A percentile compares a stretch with the other conserved stretches of the same genome.
Evolutionary conservation across 2,797 vertebrate species (phyloP).

Genomic region (Enteromius anoplus): DNA sequence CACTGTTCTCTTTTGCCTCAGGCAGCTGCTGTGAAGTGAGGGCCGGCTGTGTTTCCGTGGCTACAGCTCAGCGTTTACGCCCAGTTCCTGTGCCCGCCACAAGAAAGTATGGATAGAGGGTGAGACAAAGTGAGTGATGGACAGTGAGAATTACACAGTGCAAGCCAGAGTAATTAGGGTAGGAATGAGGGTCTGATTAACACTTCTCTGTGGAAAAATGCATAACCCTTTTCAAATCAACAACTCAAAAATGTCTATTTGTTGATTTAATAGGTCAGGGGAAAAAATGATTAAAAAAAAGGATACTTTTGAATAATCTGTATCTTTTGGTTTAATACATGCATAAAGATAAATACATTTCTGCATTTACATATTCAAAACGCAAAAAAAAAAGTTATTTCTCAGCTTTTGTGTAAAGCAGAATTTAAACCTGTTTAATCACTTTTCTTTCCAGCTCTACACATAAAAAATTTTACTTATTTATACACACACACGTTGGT

Average conservation of each 20-base stretch:
- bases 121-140: conserved; percentile 47
- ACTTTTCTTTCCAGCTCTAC: too few species aligned
- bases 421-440: too few species aligned
- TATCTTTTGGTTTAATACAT: too few species aligned
- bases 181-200: conserved; percentile 13
- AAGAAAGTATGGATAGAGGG: conserved; percentile 68
- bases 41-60: conserved; percentile 68
- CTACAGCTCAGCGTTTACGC: conserved; percentile 63
- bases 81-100: conserved; percentile 73
- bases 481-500: too few species aligned
- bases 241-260: not conserved
- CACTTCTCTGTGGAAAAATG: conserved; percentile 6
- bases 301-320: too few species aligned
- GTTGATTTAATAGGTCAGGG: not conserved
- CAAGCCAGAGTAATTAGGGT: conserved; percentile 22
- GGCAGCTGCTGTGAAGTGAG: conserved; percentile 71
- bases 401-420: not conserved
- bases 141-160: conserved; percentile 38
- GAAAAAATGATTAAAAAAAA: not conserved
- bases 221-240: conserved; percentile 2
- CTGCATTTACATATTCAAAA: not conserved
- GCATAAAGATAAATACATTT: not conserved
- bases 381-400: not conserved
- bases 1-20: conserved; percentile 55
- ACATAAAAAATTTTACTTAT: too few species aligned